Percentiles rank a stretch among this genome's conserved stretches.
phyloP scores from a whole-genome alignment of 92 coral and sea anemone species.

The Epizoanthus scotinus region DNA sequence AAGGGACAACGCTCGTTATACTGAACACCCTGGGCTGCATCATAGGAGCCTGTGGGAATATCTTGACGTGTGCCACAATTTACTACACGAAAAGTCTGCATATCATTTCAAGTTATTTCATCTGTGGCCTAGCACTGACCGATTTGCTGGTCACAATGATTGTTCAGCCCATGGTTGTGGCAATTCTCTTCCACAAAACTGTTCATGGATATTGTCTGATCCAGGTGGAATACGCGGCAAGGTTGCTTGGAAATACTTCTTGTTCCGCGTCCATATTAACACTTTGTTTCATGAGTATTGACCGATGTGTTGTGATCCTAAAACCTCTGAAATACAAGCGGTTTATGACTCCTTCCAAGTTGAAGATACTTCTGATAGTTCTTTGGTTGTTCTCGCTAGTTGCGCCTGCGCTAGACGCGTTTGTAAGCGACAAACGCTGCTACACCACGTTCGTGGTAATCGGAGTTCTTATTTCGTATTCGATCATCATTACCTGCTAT shows the following conservation, averaged over 20 bases:
- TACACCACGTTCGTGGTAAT: constrained; percentile 45
- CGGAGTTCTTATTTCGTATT: constrained; percentile 41
- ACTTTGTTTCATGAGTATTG: constrained; percentile 65
- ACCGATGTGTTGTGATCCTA: constrained; percentile 65
- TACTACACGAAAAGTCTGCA: constrained; percentile 55
- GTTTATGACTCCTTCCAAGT: constrained; percentile 37
- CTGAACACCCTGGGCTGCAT: constrained; percentile 50
- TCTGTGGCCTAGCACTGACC: constrained; percentile 59
- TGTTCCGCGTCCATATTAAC: constrained; percentile 68
- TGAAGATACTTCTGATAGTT: constrained; percentile 38
- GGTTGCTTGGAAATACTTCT: constrained; percentile 61
- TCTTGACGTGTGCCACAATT: constrained; percentile 58
- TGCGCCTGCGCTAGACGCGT: constrained; percentile 66
- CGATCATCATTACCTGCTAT: constrained; percentile 51
- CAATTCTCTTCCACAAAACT: constrained; percentile 54
- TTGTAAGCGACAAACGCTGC: constrained; percentile 51
- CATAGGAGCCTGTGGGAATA: constrained; percentile 62
- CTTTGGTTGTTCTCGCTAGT: constrained; percentile 48
- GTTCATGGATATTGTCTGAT: constrained; percentile 59
- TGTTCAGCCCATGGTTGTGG: constrained; percentile 52
- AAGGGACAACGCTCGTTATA: constrained; percentile 27
- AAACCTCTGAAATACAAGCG: constrained; percentile 59
- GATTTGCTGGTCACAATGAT: constrained; percentile 59
- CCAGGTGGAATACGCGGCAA: constrained; percentile 65
- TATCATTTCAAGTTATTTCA: constrained; percentile 64